Conservation (phyloP, 2,113 vertebrate genomes). For the Rhinopomastus cyanomelas region DNA sequence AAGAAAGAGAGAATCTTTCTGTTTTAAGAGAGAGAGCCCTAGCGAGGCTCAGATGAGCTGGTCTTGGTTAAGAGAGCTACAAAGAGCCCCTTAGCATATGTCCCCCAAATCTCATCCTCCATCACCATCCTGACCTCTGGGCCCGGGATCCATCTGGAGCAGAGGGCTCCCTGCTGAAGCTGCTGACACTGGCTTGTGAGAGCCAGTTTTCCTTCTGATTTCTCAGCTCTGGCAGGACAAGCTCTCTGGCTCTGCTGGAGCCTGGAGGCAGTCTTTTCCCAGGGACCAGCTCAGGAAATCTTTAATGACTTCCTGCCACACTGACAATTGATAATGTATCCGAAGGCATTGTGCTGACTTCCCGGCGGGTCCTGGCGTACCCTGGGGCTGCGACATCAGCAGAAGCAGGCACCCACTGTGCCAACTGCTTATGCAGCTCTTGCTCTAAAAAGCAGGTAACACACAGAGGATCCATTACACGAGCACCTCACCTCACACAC, state of each 20-base stretch:
- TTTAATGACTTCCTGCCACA: conserved; percentile 54
- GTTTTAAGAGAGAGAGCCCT: background rate
- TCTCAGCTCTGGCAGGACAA: background rate
- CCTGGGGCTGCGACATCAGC: background rate
- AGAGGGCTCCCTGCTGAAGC: background rate
- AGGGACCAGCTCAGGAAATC: conserved; percentile 31
- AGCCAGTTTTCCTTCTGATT: background rate
- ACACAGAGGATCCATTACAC: background rate
- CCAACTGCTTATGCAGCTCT: background rate
- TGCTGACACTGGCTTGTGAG: background rate
- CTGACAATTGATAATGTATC: background rate
- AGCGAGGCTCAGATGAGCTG: background rate
- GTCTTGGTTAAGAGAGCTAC: background rate
- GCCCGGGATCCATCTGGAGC: background rate
- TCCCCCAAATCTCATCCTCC: fast-evolving
- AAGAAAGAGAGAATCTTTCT: too few species aligned
- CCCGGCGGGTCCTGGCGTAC: background rate
- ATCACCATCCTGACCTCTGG: fast-evolving
- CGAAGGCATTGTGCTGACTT: conserved; percentile 3
- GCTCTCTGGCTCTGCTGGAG: background rate
- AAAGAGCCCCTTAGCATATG: background rate
- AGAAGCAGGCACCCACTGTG: background rate
- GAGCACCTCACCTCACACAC: background rate
- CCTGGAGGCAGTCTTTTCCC: conserved; percentile 2
- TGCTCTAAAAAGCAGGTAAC: background rate